These are phyloP conservation scores for Promerops cafer DNA, from an alignment of 2,113 vertebrate species.

Conservation along the genomic window DNA sequence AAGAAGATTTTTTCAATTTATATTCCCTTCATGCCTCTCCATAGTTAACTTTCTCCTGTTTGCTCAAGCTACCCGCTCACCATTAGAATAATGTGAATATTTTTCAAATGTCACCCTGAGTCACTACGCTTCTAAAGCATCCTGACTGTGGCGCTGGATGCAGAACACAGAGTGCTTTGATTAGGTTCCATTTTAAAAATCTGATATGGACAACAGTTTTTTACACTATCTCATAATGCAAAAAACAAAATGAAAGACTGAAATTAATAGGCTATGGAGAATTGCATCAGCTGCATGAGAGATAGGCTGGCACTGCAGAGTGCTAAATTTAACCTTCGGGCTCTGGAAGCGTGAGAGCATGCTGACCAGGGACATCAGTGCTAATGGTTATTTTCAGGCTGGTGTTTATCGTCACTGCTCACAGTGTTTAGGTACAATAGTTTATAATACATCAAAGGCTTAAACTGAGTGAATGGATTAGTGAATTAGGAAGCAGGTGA, in stretches of 20 bases:
- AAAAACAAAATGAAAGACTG: conserved; percentile 23
- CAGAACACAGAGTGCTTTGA: not conserved
- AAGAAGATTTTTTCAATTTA: not conserved
- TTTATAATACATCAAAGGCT: not conserved
- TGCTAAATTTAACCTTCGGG: not conserved
- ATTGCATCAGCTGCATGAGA: not conserved
- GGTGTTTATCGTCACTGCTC: not conserved
- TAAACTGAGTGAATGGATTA: not conserved
- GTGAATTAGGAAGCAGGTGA: not conserved
- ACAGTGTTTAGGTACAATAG: not conserved
- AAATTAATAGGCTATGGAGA: conserved; percentile 4
- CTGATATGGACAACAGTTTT: not conserved
- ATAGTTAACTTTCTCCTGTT: not conserved
- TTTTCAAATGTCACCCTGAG: not conserved
- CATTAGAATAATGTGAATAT: not conserved
- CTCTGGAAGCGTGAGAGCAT: not conserved
- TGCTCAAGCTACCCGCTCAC: not conserved
- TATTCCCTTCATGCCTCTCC: not conserved
- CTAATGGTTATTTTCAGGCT: not conserved
- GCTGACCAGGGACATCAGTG: not conserved
- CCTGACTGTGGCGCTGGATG: not conserved
- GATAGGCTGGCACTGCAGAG: not conserved
- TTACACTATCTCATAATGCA: not conserved
- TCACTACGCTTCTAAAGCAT: not conserved
- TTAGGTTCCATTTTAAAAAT: conserved; percentile 23